A percentile compares a stretch with the other conserved stretches of the same genome.
phyloP scores from a whole-genome alignment of 2,113 vertebrate genomes.

The Notarius quadriscutis region DNA sequence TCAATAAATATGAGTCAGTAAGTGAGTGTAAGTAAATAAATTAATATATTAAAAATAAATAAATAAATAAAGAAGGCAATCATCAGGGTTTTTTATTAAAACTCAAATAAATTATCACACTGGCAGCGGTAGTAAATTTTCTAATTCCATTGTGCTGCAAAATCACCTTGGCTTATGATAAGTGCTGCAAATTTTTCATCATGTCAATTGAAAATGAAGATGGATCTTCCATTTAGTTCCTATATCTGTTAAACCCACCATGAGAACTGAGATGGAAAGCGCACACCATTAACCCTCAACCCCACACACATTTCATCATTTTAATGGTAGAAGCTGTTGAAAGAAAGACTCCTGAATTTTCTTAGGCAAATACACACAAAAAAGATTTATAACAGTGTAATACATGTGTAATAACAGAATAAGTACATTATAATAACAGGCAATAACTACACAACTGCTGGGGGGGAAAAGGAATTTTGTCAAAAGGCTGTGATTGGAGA shows the following conservation, averaged over 20 bases:
- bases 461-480: background rate
- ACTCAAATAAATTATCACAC: background rate
- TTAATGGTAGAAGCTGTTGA: background rate
- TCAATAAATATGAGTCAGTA: background rate
- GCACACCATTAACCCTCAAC: slow-evolving; percentile 32
- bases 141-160: slow-evolving; percentile 19
- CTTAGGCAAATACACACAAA: background rate
- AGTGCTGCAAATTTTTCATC: slow-evolving; percentile 28
- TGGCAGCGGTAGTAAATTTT: background rate
- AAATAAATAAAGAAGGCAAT: background rate
- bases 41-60: no score
- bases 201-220: slow-evolving; percentile 34
- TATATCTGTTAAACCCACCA: slow-evolving; percentile 29
- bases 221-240: slow-evolving; percentile 21
- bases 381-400: background rate
- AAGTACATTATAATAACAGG: background rate
- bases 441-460: background rate
- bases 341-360: background rate
- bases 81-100: background rate
- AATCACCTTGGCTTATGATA: slow-evolving; percentile 19
- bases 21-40: no score
- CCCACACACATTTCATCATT: slow-evolving; percentile 15
- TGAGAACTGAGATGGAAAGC: slow-evolving; percentile 20
- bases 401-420: slow-evolving; percentile 19
- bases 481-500: background rate